These are phyloP conservation scores for Saguinus imperator DNA, from an alignment of 2,113 vertebrate species.

Conservation along the genomic window DNA sequence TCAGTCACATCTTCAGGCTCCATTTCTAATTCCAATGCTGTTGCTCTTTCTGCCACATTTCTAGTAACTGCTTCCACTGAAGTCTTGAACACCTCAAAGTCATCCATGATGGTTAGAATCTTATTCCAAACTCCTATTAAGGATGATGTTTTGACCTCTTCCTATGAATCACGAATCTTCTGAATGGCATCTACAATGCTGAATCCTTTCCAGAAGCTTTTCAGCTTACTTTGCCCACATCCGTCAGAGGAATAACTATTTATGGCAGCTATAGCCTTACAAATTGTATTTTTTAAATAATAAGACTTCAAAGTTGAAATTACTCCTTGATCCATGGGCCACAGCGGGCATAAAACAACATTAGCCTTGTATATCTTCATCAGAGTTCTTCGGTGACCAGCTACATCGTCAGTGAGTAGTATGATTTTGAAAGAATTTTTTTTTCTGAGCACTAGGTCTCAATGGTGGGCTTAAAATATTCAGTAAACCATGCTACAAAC, in stretches of 20 bases:
- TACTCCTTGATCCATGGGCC: not conserved
- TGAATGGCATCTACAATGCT: not conserved
- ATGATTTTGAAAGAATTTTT: not conserved
- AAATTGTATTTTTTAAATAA: not conserved
- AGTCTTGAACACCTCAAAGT: not conserved
- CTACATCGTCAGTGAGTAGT: not conserved
- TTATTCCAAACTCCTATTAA: not conserved
- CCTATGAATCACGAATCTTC: not conserved
- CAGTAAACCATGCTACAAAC: not conserved
- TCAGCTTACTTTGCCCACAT: not conserved
- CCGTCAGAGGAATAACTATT: not conserved
- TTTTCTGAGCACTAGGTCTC: not conserved
- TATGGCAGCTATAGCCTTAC: not conserved
- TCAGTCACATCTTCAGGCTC: not conserved
- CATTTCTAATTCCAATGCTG: not conserved
- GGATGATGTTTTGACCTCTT: not conserved
- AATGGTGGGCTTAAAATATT: not conserved
- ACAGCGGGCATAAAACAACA: not conserved
- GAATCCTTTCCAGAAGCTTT: not conserved
- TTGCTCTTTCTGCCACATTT: not conserved
- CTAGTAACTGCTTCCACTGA: not conserved
- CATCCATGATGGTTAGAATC: not conserved
- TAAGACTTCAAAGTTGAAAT: not conserved
- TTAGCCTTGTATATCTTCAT: not conserved
- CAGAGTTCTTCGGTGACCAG: not conserved